Base-by-base conservation (phyloP, 2,888 invertebrate genomes). In the Orthosia incerta region DNA sequence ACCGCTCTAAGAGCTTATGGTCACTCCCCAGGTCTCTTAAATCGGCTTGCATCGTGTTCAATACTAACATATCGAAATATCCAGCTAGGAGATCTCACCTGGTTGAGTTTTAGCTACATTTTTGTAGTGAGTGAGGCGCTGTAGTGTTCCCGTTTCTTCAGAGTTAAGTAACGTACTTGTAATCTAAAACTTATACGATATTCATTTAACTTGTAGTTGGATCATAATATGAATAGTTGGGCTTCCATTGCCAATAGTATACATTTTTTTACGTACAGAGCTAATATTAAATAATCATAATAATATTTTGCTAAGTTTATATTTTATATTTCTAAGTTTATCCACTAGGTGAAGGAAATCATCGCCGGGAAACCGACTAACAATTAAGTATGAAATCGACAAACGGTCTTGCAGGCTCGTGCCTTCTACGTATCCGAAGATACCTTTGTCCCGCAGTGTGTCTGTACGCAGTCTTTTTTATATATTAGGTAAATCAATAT, bases 211-310 rank as follows among this genome's bases (percentile, higher is more conserved):
- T 12, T 31, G n/a, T 57, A 63, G 72, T 20, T 20, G 15, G 0
- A 55, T 1, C 26, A 45, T 56, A 50, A 50, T 53, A 5, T 23
- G 65, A 61, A 59, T 59, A 51, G 57, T 69, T 57, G 69, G 39
- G 74, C 67, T 76, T 80, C 69, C 66, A 61, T 59, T 51, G 63
- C 15, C 2, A 20, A 39, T 13, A 57, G 45, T 65, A 31, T 55
- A 31, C 18, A 23, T 26, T 61, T 46, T n/a, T 59, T 23, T 56
- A 56, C 46, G 18, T 60, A 51, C 9, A 60, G 53, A 64, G 31
- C 5, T 53, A 26, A 56, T 18, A 16, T 23, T 3, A 60, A 15
- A 20, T 46, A 20, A 23, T 11, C 16, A 18, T 61, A 61, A 46
- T 11, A 23, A 61, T 61, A 48, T 61, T 16, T 45, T 59, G n/a